phyloP scores from a whole-genome alignment of 2,797 vertebrate species.

The Myotis findleyi region DNA sequence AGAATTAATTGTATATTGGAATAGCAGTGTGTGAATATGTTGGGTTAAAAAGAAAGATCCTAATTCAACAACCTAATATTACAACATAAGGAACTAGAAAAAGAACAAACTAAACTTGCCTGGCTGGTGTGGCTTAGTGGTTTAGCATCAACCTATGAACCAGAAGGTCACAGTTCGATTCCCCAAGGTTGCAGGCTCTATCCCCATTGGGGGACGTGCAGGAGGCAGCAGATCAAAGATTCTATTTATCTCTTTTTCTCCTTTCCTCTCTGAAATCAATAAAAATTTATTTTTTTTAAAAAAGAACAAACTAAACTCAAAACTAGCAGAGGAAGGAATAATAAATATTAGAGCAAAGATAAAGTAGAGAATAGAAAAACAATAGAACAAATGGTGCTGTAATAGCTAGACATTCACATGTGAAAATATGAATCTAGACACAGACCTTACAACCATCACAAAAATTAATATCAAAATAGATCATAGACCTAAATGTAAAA shows the following conservation, averaged over 20 bases:
- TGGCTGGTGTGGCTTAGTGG: too few relatives aligned
- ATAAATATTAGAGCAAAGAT: neutral
- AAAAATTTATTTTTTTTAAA: neutral
- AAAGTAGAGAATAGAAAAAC: constrained; percentile 15
- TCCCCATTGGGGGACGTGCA: too few relatives aligned
- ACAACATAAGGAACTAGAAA: neutral
- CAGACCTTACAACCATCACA: neutral
- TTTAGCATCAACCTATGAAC: too few relatives aligned
- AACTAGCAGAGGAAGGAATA: neutral
- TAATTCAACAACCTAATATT: neutral
- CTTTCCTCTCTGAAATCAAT: too few relatives aligned
- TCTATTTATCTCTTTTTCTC: too few relatives aligned
- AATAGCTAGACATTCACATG: neutral
- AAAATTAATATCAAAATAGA: constrained; percentile 5
- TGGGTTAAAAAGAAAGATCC: neutral
- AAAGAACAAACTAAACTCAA: neutral
- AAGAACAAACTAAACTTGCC: neutral
- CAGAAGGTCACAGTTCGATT: too few relatives aligned
- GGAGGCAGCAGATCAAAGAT: too few relatives aligned
- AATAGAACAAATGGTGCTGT: neutral
- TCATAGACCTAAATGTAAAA: neutral
- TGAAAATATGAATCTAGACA: neutral
- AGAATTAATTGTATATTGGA: neutral
- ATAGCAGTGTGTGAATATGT: neutral
- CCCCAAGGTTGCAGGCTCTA: too few relatives aligned